Evolutionary conservation across 2,113 vertebrate species (phyloP), one percentile per base, ranked within the genome.

Genomic region (Podiceps cristatus): DNA sequence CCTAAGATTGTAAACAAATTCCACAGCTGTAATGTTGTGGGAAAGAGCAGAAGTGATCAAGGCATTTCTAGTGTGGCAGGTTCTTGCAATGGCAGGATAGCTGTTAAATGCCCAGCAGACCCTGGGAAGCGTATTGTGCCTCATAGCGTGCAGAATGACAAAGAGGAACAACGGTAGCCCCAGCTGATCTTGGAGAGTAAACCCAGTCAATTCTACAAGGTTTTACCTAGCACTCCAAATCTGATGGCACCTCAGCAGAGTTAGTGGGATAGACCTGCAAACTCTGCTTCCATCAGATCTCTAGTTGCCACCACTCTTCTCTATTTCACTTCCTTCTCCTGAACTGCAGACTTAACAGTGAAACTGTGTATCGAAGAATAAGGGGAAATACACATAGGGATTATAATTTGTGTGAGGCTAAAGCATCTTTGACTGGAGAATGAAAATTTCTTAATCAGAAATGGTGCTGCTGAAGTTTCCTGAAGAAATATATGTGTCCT

Each of bases 1-100:
- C 19, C 16, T 79, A 18, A 42, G 47, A 27, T 5, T 59, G 44
- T 71, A 64, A 86, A 3, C 40, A 52, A 60, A 47, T 24, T 35
- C 29, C n/a, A 17, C 15, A 45, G 1, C 13, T 63, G 20, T 60
- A 33, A 0, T 8, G 24, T 53, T 78, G 24, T 2, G 1, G 56
- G 42, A 63, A 68, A 40, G 53, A 33, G 69, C 40, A 78, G 12
- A 66, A 85, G 37, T 11, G 23, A 37, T 31, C 8, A 22, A 44
- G 29, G 33, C 11, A 79, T 66, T 77, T 59, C 45, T 25, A 55
- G 37, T 29, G 14, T 35, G 62, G 28, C 18, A 68, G 59, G 40
- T 63, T n/a, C 16, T 68, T 76, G 11, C n/a, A 28, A 9, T n/a
- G 12, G 6, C 17, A 60, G 31, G 18, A 4, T 47, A 15, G 24